A percentile compares a stretch with the other conserved stretches of the same genome.
Evolutionary conservation across 2,888 invertebrate genomes (phyloP).

Genomic region (Epicampocera succincta): DNA sequence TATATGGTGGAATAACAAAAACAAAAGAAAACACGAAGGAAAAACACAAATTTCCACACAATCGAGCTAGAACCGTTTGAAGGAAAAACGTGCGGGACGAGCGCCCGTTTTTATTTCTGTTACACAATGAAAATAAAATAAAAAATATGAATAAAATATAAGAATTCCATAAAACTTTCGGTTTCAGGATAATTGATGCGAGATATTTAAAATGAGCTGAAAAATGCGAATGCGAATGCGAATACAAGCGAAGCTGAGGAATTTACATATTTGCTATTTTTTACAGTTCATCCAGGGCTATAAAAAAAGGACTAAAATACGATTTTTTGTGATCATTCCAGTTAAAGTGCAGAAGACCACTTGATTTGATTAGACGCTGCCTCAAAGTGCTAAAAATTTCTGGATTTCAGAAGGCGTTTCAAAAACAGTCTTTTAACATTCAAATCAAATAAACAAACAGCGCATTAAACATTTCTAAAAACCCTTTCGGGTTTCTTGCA

Average conservation of each 20-base stretch:
- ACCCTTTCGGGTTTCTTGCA: not conserved
- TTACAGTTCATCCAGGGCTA: too few species aligned
- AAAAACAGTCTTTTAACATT: too few species aligned
- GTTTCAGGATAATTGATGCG: constrained; percentile 23
- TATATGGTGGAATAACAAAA: not conserved
- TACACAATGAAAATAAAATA: not conserved
- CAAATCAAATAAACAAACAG: not conserved
- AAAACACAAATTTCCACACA: constrained; percentile 21
- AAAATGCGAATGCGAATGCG: not conserved
- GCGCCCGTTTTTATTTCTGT: constrained; percentile 1
- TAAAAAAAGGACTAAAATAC: too few species aligned
- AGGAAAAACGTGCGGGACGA: not conserved
- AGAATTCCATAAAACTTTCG: constrained; percentile 7
- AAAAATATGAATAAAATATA: not conserved
- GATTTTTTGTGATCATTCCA: too few species aligned
- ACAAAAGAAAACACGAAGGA: constrained; percentile 5
- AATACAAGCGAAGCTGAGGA: not conserved
- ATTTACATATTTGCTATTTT: too few species aligned
- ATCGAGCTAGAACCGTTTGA: constrained; percentile 16
- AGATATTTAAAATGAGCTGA: not conserved
- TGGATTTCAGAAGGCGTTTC: too few species aligned
- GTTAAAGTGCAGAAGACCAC: too few species aligned
- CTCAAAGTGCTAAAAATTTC: too few species aligned
- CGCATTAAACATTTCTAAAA: not conserved
- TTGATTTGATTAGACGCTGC: too few species aligned